These are phyloP conservation scores for Apodemia zela DNA, from an alignment of 2,888 invertebrate species.

Conservation along the genomic window DNA sequence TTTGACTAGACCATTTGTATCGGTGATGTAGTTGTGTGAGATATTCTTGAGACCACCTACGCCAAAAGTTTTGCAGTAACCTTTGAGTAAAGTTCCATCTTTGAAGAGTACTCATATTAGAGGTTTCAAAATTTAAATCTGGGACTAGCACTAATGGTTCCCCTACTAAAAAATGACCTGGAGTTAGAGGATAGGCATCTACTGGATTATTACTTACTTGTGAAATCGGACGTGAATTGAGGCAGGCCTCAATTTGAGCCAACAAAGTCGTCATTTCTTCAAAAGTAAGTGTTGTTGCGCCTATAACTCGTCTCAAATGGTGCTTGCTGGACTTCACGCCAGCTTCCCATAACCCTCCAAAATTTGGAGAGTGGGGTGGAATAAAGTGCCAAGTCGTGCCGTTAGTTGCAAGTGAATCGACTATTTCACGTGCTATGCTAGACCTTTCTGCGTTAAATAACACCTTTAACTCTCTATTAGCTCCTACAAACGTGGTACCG, in stretches of 20 bases:
- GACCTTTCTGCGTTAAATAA: conserved; percentile 14
- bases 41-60: neutral
- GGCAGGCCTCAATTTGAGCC: neutral
- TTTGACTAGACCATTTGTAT: neutral
- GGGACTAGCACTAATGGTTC: neutral
- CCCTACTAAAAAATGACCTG: neutral
- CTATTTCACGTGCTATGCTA: conserved; percentile 1
- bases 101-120: neutral
- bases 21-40: neutral
- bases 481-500: conserved; percentile 29
- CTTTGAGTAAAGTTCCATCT: neutral
- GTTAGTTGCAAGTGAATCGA: neutral
- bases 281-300: neutral
- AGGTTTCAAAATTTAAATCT: neutral
- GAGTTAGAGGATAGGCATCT: neutral
- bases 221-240: neutral
- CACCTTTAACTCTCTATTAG: conserved; percentile 17
- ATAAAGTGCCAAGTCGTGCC: neutral
- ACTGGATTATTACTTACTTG: no score
- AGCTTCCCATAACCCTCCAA: no score
- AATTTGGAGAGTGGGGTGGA: no score
- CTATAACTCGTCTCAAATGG: neutral
- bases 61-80: neutral
- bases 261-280: neutral
- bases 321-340: no score